Base-by-base conservation (phyloP, 2,113 vertebrate genomes). In the Agapornis roseicollis region DNA sequence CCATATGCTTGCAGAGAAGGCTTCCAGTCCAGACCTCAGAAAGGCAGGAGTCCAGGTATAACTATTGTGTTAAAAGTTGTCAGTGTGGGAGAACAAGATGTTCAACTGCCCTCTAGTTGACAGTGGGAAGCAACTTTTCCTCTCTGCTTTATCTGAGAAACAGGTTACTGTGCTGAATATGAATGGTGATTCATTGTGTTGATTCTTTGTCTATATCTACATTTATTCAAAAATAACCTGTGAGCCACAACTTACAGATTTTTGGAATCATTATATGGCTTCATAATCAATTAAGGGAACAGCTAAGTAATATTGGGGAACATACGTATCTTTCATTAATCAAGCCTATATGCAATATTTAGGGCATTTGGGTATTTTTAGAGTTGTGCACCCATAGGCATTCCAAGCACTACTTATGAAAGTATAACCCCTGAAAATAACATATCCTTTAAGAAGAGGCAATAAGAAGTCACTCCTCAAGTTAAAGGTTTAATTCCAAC, bases 311-410 rank as follows among this genome's bases (percentile, higher is more conserved):
- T 49, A 25, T 52, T 63, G 92, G 74, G 25, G 55, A 90, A 58
- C 1, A 1, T 6, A 17, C 31, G 17, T n/a, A 58, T 16, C 37
- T 92, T 77, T 80, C 68, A 9, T 88, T 93, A 56, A 42, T 86
- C 53, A 70, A 44, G 23, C 12, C n/a, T 42, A 46, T 58, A 28
- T 78, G 15, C 3, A 28, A 24, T 37, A 25, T 82, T 82, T 93
- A 39, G 44, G 79, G 56, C 31, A 88, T 82, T 61, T 88, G 24
- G 14, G 2, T 85, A 15, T 65, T 81, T 74, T 46, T 58, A 27
- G 50, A 58, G 16, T 60, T 66, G n/a, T 37, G 17, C 22, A 33
- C 33, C 0, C 0, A 0, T 47, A 44, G 63, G 15, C 19, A 39
- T 86, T 90, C 25, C 61, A 24, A 63, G 31, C 44, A 55, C 29